phyloP scores from a whole-genome alignment of 2,113 vertebrate genomes.

The Prunella himalayana region DNA sequence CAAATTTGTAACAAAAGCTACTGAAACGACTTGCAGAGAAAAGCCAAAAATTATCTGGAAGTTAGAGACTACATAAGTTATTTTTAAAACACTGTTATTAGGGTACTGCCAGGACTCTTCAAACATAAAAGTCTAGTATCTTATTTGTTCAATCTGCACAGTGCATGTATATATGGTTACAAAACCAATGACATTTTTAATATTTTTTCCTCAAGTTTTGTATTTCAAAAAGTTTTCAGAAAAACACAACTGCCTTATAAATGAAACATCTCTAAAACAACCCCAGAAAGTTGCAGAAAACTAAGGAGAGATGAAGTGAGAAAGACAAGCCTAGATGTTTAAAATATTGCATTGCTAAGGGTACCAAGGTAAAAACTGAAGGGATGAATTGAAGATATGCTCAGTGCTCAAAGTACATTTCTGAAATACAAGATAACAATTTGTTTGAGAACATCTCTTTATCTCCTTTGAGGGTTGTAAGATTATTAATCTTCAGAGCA shows the following conservation, averaged over 20 bases:
- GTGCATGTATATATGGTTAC: background rate
- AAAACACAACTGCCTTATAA: background rate
- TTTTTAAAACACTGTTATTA: background rate
- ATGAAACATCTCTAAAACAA: background rate
- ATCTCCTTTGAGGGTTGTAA: conserved; percentile 39
- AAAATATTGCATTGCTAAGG: conserved; percentile 28
- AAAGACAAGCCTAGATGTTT: background rate
- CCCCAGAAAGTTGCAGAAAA: background rate
- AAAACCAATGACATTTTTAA: background rate
- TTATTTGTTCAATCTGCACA: background rate
- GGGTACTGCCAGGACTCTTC: background rate
- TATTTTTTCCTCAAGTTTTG: background rate
- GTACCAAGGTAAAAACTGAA: conserved; percentile 41
- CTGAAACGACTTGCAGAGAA: background rate
- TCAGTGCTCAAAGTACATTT: conserved; percentile 39
- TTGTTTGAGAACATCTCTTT: conserved; percentile 50
- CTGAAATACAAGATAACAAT: conserved; percentile 51
- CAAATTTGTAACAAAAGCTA: background rate
- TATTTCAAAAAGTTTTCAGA: background rate
- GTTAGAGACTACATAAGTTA: background rate
- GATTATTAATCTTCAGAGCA: conserved; percentile 67
- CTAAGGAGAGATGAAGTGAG: background rate
- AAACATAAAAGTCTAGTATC: background rate
- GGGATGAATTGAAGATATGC: background rate
- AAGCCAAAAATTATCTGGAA: background rate